Conservation (phyloP, 2,888 invertebrate genomes). For the Mechanitis messenoides region DNA sequence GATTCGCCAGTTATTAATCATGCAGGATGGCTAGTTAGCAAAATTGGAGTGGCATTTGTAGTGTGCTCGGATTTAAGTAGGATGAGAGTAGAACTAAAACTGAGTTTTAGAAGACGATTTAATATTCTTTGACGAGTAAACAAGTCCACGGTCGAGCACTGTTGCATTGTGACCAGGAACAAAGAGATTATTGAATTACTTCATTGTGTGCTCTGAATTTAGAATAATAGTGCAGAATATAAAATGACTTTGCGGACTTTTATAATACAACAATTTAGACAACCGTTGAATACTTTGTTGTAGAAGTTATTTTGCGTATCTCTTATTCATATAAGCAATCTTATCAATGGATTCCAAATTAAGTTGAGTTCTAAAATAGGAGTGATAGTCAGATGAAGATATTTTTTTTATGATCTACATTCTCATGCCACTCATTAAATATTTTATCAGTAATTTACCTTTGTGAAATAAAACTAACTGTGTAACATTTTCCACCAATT, state of each 20-base stretch:
- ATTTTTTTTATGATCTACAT: too few species aligned
- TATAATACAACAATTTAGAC: slow-evolving; percentile 11
- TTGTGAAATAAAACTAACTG: too few species aligned
- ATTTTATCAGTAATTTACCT: too few species aligned
- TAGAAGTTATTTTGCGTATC: not conserved
- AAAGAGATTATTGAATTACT: slow-evolving; percentile 39
- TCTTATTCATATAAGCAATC: too few species aligned
- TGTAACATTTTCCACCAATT: too few species aligned
- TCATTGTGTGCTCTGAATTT: slow-evolving; percentile 34
- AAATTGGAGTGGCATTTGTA: slow-evolving; percentile 58
- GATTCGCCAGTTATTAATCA: slow-evolving; percentile 74
- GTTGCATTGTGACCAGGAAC: slow-evolving; percentile 33
- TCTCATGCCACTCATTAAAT: too few species aligned
- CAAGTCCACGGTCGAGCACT: slow-evolving; percentile 32
- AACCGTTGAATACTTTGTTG: not conserved
- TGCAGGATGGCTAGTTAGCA: slow-evolving; percentile 71
- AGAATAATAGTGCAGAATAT: slow-evolving; percentile 32
- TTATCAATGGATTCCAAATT: too few species aligned
- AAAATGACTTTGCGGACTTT: slow-evolving; percentile 24
- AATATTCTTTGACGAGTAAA: slow-evolving; percentile 41
- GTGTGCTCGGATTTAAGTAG: slow-evolving; percentile 43
- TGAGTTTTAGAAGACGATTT: slow-evolving; percentile 38
- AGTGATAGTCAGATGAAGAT: too few species aligned
- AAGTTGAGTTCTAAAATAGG: too few species aligned
- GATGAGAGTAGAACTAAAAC: slow-evolving; percentile 28